These are phyloP conservation scores for Scomber japonicus DNA, from an alignment of 2,113 vertebrate species.

Conservation along the genomic window DNA sequence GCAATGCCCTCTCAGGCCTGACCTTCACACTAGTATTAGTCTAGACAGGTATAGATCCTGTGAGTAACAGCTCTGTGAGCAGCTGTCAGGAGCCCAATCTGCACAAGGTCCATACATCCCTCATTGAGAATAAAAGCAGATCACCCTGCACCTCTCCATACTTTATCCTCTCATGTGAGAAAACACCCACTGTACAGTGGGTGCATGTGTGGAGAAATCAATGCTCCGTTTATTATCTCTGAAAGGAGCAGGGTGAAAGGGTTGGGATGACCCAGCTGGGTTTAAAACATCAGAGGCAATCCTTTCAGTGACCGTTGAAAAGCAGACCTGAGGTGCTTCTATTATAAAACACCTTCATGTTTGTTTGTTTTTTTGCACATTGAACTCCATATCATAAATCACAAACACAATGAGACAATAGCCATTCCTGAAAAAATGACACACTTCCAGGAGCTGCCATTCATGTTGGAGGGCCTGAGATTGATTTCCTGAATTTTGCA, in stretches of 20 bases:
- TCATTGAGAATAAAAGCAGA: constrained; percentile 27
- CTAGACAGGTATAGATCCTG: constrained; percentile 52
- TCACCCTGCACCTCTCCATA: constrained; percentile 4
- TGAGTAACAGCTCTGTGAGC: constrained; percentile 46
- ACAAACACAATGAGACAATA: not conserved
- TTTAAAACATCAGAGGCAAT: constrained; percentile 11
- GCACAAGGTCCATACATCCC: constrained; percentile 26
- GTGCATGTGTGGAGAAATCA: not conserved
- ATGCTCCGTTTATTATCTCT: constrained; percentile 9
- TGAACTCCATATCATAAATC: constrained; percentile 37
- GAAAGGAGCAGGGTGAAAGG: not conserved
- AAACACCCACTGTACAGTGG: not conserved
- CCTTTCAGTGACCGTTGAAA: constrained; percentile 13
- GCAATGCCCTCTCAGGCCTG: constrained; percentile 32
- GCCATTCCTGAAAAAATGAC: not conserved
- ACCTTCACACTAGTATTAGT: constrained; percentile 61
- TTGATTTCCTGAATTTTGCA: constrained; percentile 45
- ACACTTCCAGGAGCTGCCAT: constrained; percentile 17
- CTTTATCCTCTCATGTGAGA: not conserved
- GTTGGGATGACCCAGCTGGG: not conserved
- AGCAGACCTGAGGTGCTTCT: not conserved
- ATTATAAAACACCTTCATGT: not conserved
- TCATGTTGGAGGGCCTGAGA: constrained; percentile 27
- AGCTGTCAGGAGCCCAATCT: constrained; percentile 52
- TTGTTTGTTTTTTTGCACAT: not conserved